Evolutionary conservation across 1,140 invertebrate genomes (phyloP).

Genomic region (Tetramorium simillimum): DNA sequence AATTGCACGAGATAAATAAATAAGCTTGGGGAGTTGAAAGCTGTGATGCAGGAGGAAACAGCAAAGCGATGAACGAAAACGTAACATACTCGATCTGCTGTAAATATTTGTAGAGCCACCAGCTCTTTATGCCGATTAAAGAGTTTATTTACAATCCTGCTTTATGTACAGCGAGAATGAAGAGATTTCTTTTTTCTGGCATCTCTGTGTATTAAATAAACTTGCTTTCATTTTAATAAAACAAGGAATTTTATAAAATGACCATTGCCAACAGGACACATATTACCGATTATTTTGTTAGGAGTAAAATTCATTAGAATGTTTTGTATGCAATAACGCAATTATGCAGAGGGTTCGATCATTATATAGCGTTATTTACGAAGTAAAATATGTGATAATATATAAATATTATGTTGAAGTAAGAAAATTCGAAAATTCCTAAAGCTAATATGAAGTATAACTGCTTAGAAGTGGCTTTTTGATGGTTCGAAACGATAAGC

Average conservation of each 20-base stretch:
- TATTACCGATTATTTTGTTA: neutral
- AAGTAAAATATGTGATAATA: neutral
- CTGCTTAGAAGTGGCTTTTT: neutral
- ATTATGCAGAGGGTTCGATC: neutral
- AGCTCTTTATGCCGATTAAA: slow-evolving; percentile 29
- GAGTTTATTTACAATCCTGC: slow-evolving; percentile 42
- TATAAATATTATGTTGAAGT: too few species aligned
- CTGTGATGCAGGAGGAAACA: neutral
- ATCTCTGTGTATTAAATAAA: neutral
- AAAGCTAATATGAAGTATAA: neutral
- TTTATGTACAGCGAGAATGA: neutral
- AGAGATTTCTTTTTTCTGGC: neutral
- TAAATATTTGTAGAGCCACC: slow-evolving; percentile 60
- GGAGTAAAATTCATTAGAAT: neutral
- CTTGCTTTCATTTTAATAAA: neutral
- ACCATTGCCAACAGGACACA: too few species aligned
- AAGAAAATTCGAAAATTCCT: neutral
- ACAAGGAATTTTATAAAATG: too few species aligned
- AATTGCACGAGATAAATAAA: slow-evolving; percentile 54
- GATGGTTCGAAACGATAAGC: neutral
- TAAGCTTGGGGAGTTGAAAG: slow-evolving; percentile 6
- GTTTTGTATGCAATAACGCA: neutral
- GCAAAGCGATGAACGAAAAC: neutral
- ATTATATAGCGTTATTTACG: neutral
- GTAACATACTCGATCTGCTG: neutral